phyloP scores from a whole-genome alignment of 1,140 invertebrate species.

The Calephelis virginiensis region DNA sequence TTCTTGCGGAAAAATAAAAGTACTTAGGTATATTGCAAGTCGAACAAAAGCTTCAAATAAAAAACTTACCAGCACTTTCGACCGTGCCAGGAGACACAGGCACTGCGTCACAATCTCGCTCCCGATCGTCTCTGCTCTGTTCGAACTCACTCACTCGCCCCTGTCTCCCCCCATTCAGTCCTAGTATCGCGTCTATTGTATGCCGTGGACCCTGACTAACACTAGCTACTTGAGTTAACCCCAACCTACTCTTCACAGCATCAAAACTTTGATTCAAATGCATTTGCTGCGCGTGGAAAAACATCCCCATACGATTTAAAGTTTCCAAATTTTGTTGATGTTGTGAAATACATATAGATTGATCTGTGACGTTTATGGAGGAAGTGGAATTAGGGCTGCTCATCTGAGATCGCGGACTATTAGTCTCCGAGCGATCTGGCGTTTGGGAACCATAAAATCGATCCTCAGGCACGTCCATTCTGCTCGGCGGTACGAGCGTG shows the following conservation, averaged over 20 bases:
- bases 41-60: no score
- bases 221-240: conserved; percentile 57
- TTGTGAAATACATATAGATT: conserved; percentile 42
- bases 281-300: conserved; percentile 71
- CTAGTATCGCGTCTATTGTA: conserved; percentile 70
- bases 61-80: conserved; percentile 65
- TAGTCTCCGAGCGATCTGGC: conserved; percentile 61
- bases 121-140: conserved; percentile 52
- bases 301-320: conserved; percentile 70
- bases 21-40: no score
- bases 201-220: conserved; percentile 65
- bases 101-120: conserved; percentile 54
- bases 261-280: conserved; percentile 66
- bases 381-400: conserved; percentile 63
- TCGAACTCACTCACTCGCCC: conserved; percentile 61
- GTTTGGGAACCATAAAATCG: conserved; percentile 55
- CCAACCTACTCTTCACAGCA: conserved; percentile 60
- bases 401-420: conserved; percentile 63
- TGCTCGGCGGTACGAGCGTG: conserved; percentile 38
- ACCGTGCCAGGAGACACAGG: conserved; percentile 65
- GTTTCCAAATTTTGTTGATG: conserved; percentile 69
- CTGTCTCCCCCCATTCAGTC: conserved; percentile 54
- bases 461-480: conserved; percentile 65
- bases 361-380: conserved; percentile 58
- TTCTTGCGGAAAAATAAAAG: no score